Evolutionary conservation across 2,797 vertebrate genomes (phyloP), one percentile per base, ranked within the genome.

Genomic region (Silurus lanzhouensis): DNA sequence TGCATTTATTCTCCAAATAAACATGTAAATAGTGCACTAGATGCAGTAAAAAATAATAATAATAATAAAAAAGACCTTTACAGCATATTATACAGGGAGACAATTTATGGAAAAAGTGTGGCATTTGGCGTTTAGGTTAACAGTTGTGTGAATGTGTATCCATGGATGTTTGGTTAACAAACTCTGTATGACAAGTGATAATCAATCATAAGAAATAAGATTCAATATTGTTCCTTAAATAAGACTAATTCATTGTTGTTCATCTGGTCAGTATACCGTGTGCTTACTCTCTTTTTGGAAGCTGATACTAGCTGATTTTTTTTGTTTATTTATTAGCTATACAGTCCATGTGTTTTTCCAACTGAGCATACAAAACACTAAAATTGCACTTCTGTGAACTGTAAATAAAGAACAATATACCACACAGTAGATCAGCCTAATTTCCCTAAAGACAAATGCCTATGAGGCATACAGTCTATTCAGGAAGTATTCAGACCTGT

Each of bases 261-360:
- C n/a, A 83, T 83, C 82, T 86, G 79, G 72, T 84, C 4, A 1
- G 25, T 82, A 52, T 86, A 67, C 80, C 81, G 79, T 20, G 38
- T 38, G 38, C 38, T 38, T 38, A 38, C 48, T 84, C 66, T 83
- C 64, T 82, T 84, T 66, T 82, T 81, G 81, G n/a, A n/a, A n/a
- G n/a, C n/a, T n/a, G n/a, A n/a, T n/a, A n/a, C n/a, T n/a, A n/a
- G n/a, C n/a, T n/a, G n/a, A n/a, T n/a, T n/a, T n/a, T n/a, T n/a
- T n/a, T n/a, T n/a, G n/a, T n/a, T n/a, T n/a, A n/a, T n/a, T n/a
- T 52, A 25, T n/a, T 14, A 25, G 46, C 44, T 12, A 20, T 72
- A 72, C 20, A 48, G 46, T 13, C 71, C 5, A 15, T 7, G 46
- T 74, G 22, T 0, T 25, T 15, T 74, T 9, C 6, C 22, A 52